Evolutionary conservation across 2,888 invertebrate species (phyloP).

Genomic region (Orthosia incerta): DNA sequence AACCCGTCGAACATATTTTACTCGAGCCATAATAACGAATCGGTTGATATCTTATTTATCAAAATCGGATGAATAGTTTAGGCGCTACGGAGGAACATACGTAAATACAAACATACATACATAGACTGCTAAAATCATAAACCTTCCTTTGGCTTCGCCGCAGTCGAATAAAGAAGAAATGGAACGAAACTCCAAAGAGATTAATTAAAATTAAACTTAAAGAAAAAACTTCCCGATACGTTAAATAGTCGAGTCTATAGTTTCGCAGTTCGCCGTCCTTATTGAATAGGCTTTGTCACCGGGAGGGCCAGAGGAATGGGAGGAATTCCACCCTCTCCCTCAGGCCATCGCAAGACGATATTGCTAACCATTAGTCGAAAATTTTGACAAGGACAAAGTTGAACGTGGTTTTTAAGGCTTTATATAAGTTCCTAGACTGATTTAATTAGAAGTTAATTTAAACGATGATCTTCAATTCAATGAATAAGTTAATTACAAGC

Average conservation of each 20-base stretch:
- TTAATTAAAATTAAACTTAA: slow-evolving; percentile 29
- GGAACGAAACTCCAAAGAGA: slow-evolving; percentile 28
- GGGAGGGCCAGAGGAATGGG: slow-evolving; percentile 45
- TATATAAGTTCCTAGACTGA: background rate
- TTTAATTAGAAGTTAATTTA: background rate
- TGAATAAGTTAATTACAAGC: no score
- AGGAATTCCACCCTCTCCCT: slow-evolving; percentile 68
- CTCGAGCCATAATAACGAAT: no score
- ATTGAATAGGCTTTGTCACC: slow-evolving; percentile 74
- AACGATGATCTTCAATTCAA: background rate
- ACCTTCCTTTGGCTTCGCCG: no score
- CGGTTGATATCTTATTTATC: no score
- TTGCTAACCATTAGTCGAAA: slow-evolving; percentile 71
- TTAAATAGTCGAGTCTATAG: slow-evolving; percentile 46
- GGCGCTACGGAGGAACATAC: no score
- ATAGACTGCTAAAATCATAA: no score
- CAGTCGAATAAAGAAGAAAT: slow-evolving; percentile 1
- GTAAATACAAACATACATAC: no score
- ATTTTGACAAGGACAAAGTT: slow-evolving; percentile 67
- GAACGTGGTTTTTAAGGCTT: slow-evolving; percentile 28
- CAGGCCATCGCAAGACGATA: slow-evolving; percentile 63
- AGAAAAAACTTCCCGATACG: slow-evolving; percentile 28
- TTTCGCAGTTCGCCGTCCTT: slow-evolving; percentile 67
- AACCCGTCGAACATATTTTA: no score
- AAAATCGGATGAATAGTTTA: no score